A percentile compares a stretch with the other conserved stretches of the same genome.
phyloP scores from a whole-genome alignment of 1,140 invertebrate species.

The Drosophila insularis region DNA sequence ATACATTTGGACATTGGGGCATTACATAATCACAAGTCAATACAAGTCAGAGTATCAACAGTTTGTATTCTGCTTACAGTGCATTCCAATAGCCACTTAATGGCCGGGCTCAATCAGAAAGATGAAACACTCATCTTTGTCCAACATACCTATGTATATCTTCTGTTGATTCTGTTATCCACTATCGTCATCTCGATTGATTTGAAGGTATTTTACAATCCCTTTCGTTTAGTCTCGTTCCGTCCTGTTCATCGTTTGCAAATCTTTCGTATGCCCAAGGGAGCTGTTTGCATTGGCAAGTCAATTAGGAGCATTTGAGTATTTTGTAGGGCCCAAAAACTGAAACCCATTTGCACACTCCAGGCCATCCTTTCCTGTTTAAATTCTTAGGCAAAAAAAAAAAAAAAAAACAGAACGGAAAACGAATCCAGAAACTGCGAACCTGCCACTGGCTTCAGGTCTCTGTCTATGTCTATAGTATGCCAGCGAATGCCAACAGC shows the following conservation, averaged over 20 bases:
- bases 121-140: background rate
- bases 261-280: constrained; percentile 21
- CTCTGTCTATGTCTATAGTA: background rate
- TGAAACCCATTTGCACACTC: background rate
- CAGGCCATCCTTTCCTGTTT: background rate
- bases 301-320: constrained; percentile 48
- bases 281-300: constrained; percentile 38
- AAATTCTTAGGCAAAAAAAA: constrained; percentile 2
- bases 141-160: background rate
- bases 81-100: background rate
- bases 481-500: constrained; percentile 55
- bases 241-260: background rate
- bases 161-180: background rate
- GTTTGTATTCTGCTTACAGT: too few relatives aligned
- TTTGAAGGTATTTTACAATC: background rate
- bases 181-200: background rate
- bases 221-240: background rate
- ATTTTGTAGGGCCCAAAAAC: background rate
- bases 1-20: background rate
- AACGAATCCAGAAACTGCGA: background rate
- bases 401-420: background rate
- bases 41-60: background rate
- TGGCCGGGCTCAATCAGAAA: background rate
- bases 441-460: background rate
- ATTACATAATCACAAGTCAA: background rate